Percentiles rank a stretch among this genome's conserved stretches.
Conservation (phyloP, 2,113 vertebrate genomes). For the Gambusia holbrooki region DNA sequence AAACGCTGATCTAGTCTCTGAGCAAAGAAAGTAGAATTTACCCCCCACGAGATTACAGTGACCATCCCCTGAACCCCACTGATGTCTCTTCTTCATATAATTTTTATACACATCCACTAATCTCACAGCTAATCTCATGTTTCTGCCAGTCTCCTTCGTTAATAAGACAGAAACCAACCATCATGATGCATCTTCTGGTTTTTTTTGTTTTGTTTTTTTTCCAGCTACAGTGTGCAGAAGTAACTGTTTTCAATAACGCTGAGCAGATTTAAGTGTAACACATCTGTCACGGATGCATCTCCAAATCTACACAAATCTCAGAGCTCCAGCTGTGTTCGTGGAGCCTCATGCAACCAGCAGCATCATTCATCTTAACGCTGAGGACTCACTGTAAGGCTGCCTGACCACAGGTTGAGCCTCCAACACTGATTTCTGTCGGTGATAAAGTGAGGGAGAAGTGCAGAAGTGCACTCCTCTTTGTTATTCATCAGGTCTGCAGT, state of each 20-base stretch:
- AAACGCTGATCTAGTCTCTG: slow-evolving; percentile 65
- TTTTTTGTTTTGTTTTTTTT: too few relatives aligned
- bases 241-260: slow-evolving; percentile 6
- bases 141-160: not conserved
- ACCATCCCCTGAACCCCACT: slow-evolving; percentile 26
- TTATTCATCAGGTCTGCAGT: slow-evolving; percentile 54
- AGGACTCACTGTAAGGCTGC: slow-evolving; percentile 1
- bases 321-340: slow-evolving; percentile 30
- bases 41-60: slow-evolving; percentile 40
- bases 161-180: slow-evolving; percentile 5
- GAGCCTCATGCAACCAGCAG: not conserved
- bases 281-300: slow-evolving; percentile 27
- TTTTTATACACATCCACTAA: not conserved
- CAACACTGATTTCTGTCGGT: slow-evolving; percentile 24
- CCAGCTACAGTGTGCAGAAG: slow-evolving; percentile 3
- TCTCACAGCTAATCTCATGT: not conserved
- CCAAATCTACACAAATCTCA: slow-evolving; percentile 30
- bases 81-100: slow-evolving; percentile 1
- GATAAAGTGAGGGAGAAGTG: slow-evolving; percentile 23
- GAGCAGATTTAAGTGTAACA: slow-evolving; percentile 16
- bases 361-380: not conserved
- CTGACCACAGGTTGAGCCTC: slow-evolving; percentile 29
- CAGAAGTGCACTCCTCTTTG: slow-evolving; percentile 38
- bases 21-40: slow-evolving; percentile 15
- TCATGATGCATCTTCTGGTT: slow-evolving; percentile 1